Percentiles rank a stretch among this genome's conserved stretches.
phyloP scores from a whole-genome alignment of 2,113 vertebrate species.

The Lutjanus erythropterus region DNA sequence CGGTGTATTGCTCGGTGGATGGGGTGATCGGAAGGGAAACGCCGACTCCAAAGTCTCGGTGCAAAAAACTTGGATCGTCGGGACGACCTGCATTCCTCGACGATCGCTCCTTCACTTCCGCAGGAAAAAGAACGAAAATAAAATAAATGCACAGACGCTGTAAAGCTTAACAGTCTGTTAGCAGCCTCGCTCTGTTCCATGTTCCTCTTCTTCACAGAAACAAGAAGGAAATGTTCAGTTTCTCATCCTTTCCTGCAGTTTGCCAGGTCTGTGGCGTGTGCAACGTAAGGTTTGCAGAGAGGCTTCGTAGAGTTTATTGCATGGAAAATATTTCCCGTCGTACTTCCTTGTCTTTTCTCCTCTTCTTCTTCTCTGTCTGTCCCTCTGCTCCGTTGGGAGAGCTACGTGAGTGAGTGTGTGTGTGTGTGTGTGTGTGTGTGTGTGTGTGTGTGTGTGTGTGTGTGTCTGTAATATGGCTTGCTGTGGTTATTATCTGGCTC shows the following conservation, averaged over 20 bases:
- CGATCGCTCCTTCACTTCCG: slow-evolving; percentile 27
- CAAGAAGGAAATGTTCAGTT: slow-evolving; percentile 17
- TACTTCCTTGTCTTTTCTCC: slow-evolving; percentile 31
- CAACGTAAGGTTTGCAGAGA: slow-evolving; percentile 60
- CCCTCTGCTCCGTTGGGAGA: slow-evolving; percentile 33
- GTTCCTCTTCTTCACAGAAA: slow-evolving; percentile 27
- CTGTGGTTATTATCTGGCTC: slow-evolving; percentile 31
- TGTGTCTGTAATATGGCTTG: slow-evolving; percentile 62
- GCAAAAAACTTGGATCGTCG: slow-evolving; percentile 32
- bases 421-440: slow-evolving; percentile 28
- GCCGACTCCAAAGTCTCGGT: slow-evolving; percentile 24
- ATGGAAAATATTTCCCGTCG: slow-evolving; percentile 68
- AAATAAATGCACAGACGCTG: slow-evolving; percentile 33
- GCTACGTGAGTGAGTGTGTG: slow-evolving; percentile 43
- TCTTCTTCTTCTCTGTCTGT: slow-evolving; percentile 28
- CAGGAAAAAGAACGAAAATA: slow-evolving; percentile 17
- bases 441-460: slow-evolving; percentile 21
- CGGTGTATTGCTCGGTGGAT: slow-evolving; percentile 53
- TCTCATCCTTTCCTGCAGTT: slow-evolving; percentile 42
- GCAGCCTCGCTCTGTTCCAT: slow-evolving; percentile 38
- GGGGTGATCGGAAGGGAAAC: not conserved
- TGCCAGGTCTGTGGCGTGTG: slow-evolving; percentile 48
- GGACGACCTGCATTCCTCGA: slow-evolving; percentile 63
- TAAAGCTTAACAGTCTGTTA: slow-evolving; percentile 74
- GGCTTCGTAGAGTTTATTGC: slow-evolving; percentile 79